phyloP scores from a whole-genome alignment of 2,113 vertebrate genomes.

The Daboia siamensis region DNA sequence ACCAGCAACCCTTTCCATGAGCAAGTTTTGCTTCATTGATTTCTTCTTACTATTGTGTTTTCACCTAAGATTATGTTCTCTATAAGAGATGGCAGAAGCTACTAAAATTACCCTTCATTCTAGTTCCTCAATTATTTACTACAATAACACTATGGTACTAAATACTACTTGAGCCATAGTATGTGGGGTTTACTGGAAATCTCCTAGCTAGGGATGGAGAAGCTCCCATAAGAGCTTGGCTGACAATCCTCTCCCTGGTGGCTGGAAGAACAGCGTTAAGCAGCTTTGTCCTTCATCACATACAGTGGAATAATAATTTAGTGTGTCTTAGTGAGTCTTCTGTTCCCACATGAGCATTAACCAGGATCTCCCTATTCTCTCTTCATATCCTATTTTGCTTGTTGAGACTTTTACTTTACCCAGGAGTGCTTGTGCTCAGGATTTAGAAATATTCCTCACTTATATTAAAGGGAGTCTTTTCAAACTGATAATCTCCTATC shows the following conservation, averaged over 20 bases:
- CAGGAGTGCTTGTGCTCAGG: not conserved
- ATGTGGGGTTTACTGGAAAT: not conserved
- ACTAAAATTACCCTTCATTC: not conserved
- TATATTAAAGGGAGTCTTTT: not conserved
- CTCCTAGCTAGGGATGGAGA: not conserved
- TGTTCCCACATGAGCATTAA: not conserved
- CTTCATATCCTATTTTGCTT: not conserved
- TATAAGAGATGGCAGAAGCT: not conserved
- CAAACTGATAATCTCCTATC: not conserved
- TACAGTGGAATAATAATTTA: not conserved
- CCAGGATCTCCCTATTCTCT: too few relatives aligned
- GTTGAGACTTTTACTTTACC: not conserved
- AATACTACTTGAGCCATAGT: not conserved
- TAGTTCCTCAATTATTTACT: not conserved
- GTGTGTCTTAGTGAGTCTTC: not conserved
- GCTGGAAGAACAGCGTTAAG: not conserved
- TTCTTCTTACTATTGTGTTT: not conserved
- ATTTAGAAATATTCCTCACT: not conserved
- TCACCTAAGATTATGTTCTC: not conserved
- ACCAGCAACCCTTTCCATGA: not conserved
- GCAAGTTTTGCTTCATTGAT: not conserved
- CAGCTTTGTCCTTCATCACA: not conserved
- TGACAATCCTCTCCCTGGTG: not conserved
- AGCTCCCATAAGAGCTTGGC: not conserved
- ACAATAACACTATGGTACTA: too few relatives aligned